Base-by-base conservation (phyloP, 2,888 invertebrate species). In the Onchidella celtica region DNA sequence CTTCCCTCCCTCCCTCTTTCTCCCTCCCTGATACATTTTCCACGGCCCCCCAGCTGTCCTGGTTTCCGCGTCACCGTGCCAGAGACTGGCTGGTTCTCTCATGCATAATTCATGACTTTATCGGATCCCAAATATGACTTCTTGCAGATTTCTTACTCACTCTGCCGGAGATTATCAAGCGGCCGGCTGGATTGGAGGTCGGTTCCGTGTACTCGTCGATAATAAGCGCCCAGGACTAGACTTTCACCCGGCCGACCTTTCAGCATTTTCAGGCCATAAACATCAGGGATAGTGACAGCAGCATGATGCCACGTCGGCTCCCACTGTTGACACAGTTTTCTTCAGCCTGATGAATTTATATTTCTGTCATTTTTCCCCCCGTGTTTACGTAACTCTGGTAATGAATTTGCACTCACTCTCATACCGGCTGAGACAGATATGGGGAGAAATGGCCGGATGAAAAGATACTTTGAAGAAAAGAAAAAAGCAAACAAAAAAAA, bases 61-160 rank as follows among this genome's bases (percentile, higher is more conserved):
- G 24, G 78, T 59, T 68, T 57, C 74, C 38, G 68, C 69, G 68
- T 40, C 55, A 66, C 61, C 9, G n/a, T 21, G 17, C 14, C 29
- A 34, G 36, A 57, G 32, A 78, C 29, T 38, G 66, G 59, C 59
- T 69, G 78, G 69, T 55, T 36, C 69, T 34, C 36, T 65, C 63
- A 55, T 79, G 79, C 63, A 79, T 79, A 65, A 79, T 79, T 79
- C 79, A 79, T 73, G 55, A 65, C 63, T 72, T 73, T 65, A 73
- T 63, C 79, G 79, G 72, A 72, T 79, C 63, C 73, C 73, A 65
- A 73, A 79, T 79, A 79, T 79, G 79, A 79, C 73, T 79, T 72
- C 63, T 79, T 65, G 79, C 79, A 72, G 79, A 79, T 79, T 79
- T 69, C 72, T 79, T 73, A 79, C 73, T 79, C 79, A 63, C 65